Evolutionary conservation across 1,140 invertebrate species (phyloP), one percentile per base, ranked within the genome.

Genomic region (Lucilia sericata): DNA sequence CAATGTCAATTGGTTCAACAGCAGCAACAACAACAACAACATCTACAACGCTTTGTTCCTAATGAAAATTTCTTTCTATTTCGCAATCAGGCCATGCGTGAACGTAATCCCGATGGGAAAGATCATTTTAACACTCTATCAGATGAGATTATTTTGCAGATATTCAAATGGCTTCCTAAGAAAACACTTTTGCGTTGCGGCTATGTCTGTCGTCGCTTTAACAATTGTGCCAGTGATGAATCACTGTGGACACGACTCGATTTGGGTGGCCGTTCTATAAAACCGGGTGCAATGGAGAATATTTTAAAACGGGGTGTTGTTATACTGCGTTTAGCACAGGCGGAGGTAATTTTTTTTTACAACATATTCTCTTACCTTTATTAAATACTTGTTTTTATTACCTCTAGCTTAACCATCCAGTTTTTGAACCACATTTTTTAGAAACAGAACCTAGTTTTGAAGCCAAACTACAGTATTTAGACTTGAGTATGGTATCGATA

Each of bases 241-340:
- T 94, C 94, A 2, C 91, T 98, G 5, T 98, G 97, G 97, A 94
- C 94, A 60, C 93, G 96, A 83, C 91, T 98, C 85, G 96, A 98
- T 92, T 91, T 97, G 10, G 94, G 95, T 36, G 92, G 94, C 86
- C 95, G 94, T 87, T 93, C 94, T 2, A 88, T 98, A 13, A 88
- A 92, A 30, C 92, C 93, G 25, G 94, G 94, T 19, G 93, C 94
- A 0, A 88, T 98, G 7, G 95, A 94, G 7, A 92, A 93, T 83
- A 93, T 98, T 84, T 84, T 97, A 25, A 92, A 93, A 25, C 92
- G 96, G 85, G 96, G 96, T 86, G 94, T 96, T 0, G 91, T 94
- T 84, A 94, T 96, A 60, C 88, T 98, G 8, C 92, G 96, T 85
- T 91, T 97, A 12, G 94, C 96, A 10, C 95, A 96, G 88, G 92